Conservation (phyloP, 2,888 invertebrate species). For the Adelognathus sp. region DNA sequence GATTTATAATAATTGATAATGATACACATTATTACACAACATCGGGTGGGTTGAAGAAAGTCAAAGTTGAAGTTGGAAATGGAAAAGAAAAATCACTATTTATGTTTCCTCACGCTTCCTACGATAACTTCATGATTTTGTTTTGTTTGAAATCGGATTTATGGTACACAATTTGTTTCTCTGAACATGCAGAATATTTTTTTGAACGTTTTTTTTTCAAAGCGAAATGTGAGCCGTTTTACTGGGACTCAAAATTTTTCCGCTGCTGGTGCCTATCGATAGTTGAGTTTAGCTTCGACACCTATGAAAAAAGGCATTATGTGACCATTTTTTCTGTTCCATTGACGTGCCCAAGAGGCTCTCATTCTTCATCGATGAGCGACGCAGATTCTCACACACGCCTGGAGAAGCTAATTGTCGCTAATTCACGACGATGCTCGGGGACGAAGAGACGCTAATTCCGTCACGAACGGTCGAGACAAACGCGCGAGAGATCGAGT, state of each 20-base stretch:
- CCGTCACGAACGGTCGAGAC: slow-evolving; percentile 12
- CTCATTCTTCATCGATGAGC: not conserved
- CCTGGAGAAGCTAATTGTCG: slow-evolving; percentile 34
- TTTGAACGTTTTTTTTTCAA: not conserved
- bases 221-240: not conserved
- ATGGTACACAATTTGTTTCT: too few relatives aligned
- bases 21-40: not conserved
- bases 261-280: too few relatives aligned
- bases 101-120: too few relatives aligned
- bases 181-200: too few relatives aligned
- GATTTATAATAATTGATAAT: slow-evolving; percentile 29
- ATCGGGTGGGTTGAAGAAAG: not conserved
- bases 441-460: slow-evolving; percentile 51
- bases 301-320: not conserved
- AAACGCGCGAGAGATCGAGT: slow-evolving; percentile 7
- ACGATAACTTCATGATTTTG: not conserved
- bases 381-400: slow-evolving; percentile 4
- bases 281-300: slow-evolving; percentile 1
- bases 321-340: not conserved
- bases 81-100: not conserved
- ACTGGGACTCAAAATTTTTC: not conserved
- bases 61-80: not conserved
- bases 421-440: slow-evolving; percentile 40
- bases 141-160: too few relatives aligned
- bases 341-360: not conserved